Conservation (phyloP, 1,140 invertebrate genomes). For the Lanistes nyassanus region DNA sequence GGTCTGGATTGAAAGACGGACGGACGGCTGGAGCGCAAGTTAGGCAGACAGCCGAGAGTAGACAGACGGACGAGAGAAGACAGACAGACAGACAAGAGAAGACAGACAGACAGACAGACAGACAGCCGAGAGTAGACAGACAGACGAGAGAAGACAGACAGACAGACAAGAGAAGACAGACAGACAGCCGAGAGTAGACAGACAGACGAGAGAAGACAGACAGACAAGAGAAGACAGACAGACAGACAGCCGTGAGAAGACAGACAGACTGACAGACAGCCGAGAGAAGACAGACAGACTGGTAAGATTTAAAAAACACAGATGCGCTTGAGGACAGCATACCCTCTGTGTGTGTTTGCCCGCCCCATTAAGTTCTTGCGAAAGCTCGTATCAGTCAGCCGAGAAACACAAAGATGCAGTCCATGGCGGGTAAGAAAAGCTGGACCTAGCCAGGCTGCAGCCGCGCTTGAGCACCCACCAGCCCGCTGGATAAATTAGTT, state of each 20-base stretch:
- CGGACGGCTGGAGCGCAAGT: constrained; percentile 10
- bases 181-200: background rate
- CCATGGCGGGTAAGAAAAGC: no score
- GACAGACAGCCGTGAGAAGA: no score
- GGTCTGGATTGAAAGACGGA: constrained; percentile 11
- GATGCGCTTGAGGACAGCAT: no score
- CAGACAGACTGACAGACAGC: constrained; percentile 13
- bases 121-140: background rate
- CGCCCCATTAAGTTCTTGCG: no score
- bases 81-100: background rate
- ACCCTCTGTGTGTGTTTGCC: no score
- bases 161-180: background rate
- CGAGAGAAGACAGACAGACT: background rate
- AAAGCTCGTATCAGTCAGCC: no score
- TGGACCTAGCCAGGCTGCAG: no score
- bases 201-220: background rate
- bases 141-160: background rate
- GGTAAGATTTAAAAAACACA: no score
- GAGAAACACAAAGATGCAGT: no score
- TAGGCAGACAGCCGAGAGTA: background rate
- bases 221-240: no score
- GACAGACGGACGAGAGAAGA: background rate
- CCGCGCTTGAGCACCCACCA: no score
- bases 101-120: constrained; percentile 5
- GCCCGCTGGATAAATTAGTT: no score